Percentiles rank a stretch among this genome's conserved stretches.
Conservation (phyloP, 2,888 invertebrate species). For the Lydus trimaculatus region DNA sequence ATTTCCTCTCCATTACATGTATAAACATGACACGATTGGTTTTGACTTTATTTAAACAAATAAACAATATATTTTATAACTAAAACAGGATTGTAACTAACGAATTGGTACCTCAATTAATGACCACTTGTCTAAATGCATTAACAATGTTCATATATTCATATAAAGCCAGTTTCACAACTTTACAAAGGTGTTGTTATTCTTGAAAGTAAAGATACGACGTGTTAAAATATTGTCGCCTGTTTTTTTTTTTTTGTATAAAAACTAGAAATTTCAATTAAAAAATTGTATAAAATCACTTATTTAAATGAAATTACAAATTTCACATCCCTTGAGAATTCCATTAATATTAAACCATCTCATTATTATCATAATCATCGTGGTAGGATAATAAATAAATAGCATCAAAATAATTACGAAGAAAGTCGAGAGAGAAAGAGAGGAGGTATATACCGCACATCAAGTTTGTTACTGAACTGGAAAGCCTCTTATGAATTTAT, state of each 20-base stretch:
- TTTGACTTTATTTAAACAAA: background rate
- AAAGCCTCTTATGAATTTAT: background rate
- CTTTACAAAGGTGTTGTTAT: constrained; percentile 9
- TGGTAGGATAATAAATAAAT: background rate
- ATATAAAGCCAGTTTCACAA: background rate
- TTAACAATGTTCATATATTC: constrained; percentile 10
- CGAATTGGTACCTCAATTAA: constrained; percentile 6
- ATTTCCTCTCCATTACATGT: background rate
- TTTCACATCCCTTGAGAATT: background rate
- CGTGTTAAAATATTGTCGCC: background rate
- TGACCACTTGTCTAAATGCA: constrained; percentile 11
- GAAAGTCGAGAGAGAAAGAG: background rate
- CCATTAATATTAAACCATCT: background rate
- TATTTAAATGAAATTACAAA: no score
- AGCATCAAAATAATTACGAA: constrained; percentile 2
- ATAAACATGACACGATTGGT: background rate
- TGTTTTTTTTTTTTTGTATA: background rate
- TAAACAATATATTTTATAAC: constrained; percentile 1
- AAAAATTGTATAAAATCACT: no score
- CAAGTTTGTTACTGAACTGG: constrained; percentile 1
- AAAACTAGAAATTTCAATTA: background rate
- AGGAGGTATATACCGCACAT: background rate
- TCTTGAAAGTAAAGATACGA: constrained; percentile 3
- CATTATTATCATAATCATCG: background rate
- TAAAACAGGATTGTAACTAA: background rate